phyloP scores from a whole-genome alignment of 2,888 invertebrate genomes.

The Drosophila lacicola region DNA sequence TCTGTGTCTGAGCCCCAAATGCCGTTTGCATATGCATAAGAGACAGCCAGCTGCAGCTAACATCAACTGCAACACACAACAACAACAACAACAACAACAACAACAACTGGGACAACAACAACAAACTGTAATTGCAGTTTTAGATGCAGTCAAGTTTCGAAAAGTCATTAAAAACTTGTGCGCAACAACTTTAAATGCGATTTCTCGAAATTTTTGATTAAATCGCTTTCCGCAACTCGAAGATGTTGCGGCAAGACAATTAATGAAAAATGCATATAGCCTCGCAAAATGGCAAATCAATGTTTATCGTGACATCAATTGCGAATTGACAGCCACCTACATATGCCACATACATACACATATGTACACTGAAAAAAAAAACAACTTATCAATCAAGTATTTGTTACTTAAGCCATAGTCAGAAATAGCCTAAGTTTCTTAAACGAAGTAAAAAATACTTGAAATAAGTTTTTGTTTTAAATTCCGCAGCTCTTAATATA shows the following conservation, averaged over 20 bases:
- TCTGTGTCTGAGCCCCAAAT: conserved; percentile 53
- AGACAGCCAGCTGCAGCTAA: conserved; percentile 39
- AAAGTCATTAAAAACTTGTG: conserved; percentile 84
- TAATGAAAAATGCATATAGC: conserved; percentile 81
- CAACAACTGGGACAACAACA: conserved; percentile 12
- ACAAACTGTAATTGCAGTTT: conserved; percentile 71
- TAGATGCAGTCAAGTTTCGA: conserved; percentile 66
- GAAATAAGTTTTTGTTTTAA: no score
- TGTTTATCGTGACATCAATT: conserved; percentile 84
- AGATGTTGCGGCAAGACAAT: conserved; percentile 66
- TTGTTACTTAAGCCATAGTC: no score
- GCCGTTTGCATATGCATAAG: conserved; percentile 42
- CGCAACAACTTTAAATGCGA: conserved; percentile 72
- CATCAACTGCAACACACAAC: neutral
- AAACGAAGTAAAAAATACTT: no score
- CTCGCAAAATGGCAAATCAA: conserved; percentile 77
- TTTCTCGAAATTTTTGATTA: conserved; percentile 80
- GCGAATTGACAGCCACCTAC: conserved; percentile 53
- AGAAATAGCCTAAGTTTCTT: no score
- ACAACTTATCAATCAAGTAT: no score
- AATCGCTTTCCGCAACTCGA: conserved; percentile 60
- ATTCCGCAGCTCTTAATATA: no score
- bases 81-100: conserved; percentile 20
- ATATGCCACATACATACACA: conserved; percentile 8
- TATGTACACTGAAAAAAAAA: conserved; percentile 3